phyloP scores from a whole-genome alignment of 2,888 invertebrate genomes.

The Chrysolina haemoptera region DNA sequence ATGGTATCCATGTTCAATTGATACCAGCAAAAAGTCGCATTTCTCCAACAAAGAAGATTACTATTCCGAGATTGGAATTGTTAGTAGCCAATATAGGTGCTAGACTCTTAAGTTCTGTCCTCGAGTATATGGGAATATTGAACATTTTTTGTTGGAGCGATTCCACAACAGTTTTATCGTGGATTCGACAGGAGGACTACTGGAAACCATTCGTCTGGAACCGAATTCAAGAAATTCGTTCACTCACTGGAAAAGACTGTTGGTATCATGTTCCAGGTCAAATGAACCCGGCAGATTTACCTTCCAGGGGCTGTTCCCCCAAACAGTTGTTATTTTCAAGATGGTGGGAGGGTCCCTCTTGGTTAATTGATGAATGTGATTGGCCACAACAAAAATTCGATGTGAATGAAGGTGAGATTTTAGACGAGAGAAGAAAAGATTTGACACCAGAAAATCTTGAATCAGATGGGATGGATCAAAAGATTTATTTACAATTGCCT shows the following conservation, averaged over 20 bases:
- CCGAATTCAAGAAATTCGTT: neutral
- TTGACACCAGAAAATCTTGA: neutral
- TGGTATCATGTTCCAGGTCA: neutral
- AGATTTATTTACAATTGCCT: neutral
- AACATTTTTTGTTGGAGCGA: neutral
- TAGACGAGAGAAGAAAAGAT: neutral
- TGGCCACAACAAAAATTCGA: neutral
- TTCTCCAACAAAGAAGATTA: too few relatives aligned
- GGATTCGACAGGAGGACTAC: neutral
- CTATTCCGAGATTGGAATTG: too few relatives aligned
- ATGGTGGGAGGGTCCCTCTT: neutral
- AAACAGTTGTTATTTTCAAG: neutral
- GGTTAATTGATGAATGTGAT: neutral
- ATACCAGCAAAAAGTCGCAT: too few relatives aligned
- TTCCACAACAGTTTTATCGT: neutral
- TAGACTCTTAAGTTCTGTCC: neutral
- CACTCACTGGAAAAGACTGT: neutral
- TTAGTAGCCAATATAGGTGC: slow-evolving; percentile 8
- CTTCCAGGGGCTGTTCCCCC: neutral
- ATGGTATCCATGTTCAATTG: too few relatives aligned
- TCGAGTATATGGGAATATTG: neutral
- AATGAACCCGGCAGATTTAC: slow-evolving; percentile 5
- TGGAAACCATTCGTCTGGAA: slow-evolving; percentile 6
- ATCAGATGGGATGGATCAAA: neutral
- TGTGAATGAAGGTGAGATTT: neutral